Base-by-base conservation (phyloP, 2,113 vertebrate genomes). In the Mirounga angustirostris region DNA sequence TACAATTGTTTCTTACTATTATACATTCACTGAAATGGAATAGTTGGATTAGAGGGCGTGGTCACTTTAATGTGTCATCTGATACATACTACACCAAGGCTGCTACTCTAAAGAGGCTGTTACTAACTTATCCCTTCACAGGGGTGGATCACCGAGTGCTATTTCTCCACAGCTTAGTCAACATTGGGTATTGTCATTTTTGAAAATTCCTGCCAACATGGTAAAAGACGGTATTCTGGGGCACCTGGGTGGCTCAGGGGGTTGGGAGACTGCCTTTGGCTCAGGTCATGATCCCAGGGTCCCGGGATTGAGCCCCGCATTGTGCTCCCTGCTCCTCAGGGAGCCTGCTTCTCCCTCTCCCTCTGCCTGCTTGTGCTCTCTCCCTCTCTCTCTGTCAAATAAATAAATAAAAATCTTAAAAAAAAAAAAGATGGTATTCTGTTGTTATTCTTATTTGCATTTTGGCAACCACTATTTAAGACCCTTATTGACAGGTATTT, bases 391-490 rank as follows among this genome's bases (percentile, higher is more conserved):
- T 46, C 46, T 46, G 46, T 46, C 46, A 46, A 46, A 46, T 46
- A 46, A 46, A 46, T 46, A 46, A 46, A 46, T 46, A 46, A 46
- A 46, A 46, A 46, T 46, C 46, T 46, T 46, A 46, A 46, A 46
- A 46, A 46, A 46, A 46, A 46, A 84, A 92, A 83, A 91, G 73
- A 73, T 22, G 30, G 18, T 30, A 91, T 89, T 94, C 82, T 26
- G 43, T 67, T 92, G 97, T 89, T 82, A 95, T 81, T 92, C 63
- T 80, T 81, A 88, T 71, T 71, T 95, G 22, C 9, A 83, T 43
- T 92, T 91, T 81, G 52, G 56, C 30, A 16, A 87, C n/a, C 94
- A 58, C 7, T 86, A 81, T 73, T 90, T 91, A 74, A 96, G 82
- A 91, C 15, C 10, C 46, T 46, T 81, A 81, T 3, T 73, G 43